These are phyloP conservation scores for Trachelus stipa DNA, from an alignment of 2,888 invertebrate genomes.

Conservation along the genomic window DNA sequence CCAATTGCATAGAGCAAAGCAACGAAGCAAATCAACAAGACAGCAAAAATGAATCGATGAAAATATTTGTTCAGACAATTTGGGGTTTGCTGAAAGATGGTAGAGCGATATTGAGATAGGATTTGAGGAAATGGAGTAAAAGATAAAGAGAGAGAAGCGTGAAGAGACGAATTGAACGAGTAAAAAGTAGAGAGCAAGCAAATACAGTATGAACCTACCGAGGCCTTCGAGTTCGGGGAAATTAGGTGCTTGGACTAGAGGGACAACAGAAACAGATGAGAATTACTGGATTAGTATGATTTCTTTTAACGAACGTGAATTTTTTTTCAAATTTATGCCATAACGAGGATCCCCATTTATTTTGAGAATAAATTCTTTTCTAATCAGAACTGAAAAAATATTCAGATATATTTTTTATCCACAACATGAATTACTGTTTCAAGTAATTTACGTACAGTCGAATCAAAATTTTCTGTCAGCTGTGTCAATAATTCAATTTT, in stretches of 20 bases:
- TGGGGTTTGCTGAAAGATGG: too few relatives aligned
- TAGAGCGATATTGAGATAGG: neutral
- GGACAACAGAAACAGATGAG: conserved; percentile 65
- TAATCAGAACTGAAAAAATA: too few relatives aligned
- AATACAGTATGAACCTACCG: conserved; percentile 71
- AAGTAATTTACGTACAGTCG: too few relatives aligned
- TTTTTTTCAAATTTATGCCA: too few relatives aligned
- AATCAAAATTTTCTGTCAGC: neutral
- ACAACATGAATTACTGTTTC: too few relatives aligned
- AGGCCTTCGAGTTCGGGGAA: conserved; percentile 73
- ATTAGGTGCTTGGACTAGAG: conserved; percentile 73
- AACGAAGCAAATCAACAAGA: neutral
- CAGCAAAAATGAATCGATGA: neutral
- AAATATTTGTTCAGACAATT: neutral
- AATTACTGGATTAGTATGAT: conserved; percentile 61
- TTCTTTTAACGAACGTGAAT: conserved; percentile 5
- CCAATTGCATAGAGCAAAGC: neutral
- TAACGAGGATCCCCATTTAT: too few relatives aligned
- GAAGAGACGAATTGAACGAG: conserved; percentile 19
- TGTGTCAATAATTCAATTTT: too few relatives aligned
- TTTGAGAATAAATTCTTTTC: too few relatives aligned
- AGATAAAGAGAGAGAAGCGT: conserved; percentile 20
- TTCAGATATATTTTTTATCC: too few relatives aligned
- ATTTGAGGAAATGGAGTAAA: conserved; percentile 12
- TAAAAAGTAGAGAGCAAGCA: conserved; percentile 51